Evolutionary conservation across 2,113 vertebrate species (phyloP), one percentile per base, ranked within the genome.

Genomic region (Hemibagrus wyckioides): DNA sequence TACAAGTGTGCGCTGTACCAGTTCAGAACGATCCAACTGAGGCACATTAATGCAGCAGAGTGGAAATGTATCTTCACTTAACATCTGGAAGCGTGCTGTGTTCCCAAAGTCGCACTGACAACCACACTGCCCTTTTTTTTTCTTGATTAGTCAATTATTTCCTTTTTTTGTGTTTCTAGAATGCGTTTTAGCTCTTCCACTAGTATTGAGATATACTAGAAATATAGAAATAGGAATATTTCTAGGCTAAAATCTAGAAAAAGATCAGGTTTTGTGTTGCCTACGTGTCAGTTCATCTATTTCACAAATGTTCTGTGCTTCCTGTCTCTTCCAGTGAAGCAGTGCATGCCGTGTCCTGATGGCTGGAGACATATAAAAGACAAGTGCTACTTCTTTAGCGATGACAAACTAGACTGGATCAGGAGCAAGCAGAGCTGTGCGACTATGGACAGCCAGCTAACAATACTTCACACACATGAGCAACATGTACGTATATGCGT

Each of bases 361-460:
- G 65, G 71, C 48, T 92, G 92, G 92, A 63, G 90, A 41, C 88
- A 89, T 44, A 39, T 90, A 1, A 84, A 88, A 15, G 88, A 82
- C 52, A 90, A 90, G 57, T 93, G 93, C 88, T 93, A 92, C 80
- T 79, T 69, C 89, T 93, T 94, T 87, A 94, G 94, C 84, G 48
- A 52, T 0, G 87, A 94, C 83, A 93, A 92, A 88, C 85, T 90
- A 82, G 89, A 92, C 88, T 94, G 92, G 92, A 30, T 85, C 28
- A 77, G 67, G 65, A 93, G 93, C 85, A 90, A 86, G 86, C 87
- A 91, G 52, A 91, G 91, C 87, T 93, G 91, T 81, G 89, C 86
- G 79, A 88, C 86, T 21, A 92, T 92, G 90, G 88, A 90, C 44
- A 75, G 92, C 85, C 90, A 92, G 69, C 90, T 94, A 52, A 85